Evolutionary conservation across 2,888 invertebrate genomes (phyloP).

Genomic region (Caenorhabditis macrosperma): DNA sequence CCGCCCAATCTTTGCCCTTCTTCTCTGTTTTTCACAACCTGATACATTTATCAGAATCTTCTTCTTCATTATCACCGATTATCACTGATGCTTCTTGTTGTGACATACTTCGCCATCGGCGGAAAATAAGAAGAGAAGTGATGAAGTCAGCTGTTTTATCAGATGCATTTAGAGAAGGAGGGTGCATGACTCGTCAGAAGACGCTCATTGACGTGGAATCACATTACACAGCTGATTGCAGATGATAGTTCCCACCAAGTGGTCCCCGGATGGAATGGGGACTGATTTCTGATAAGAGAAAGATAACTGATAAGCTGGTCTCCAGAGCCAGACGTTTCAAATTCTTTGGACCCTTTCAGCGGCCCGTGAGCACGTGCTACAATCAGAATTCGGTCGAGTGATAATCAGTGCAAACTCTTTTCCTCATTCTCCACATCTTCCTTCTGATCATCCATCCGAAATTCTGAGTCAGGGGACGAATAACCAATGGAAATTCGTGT

Average conservation of each 20-base stretch:
- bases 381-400: conserved; percentile 5
- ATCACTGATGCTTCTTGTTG: conserved; percentile 45
- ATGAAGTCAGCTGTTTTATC: conserved; percentile 21
- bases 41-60: conserved; percentile 33
- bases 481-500: neutral
- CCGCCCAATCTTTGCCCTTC: conserved; percentile 23
- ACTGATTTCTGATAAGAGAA: neutral
- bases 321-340: neutral
- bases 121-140: neutral
- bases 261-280: no score
- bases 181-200: conserved; percentile 27
- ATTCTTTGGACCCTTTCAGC: neutral
- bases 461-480: conserved; percentile 4
- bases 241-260: no score
- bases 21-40: conserved; percentile 12
- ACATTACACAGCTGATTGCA: no score
- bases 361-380: neutral
- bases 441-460: neutral
- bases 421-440: neutral
- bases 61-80: conserved; percentile 22
- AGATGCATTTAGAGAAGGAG: conserved; percentile 9
- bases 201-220: conserved; percentile 2
- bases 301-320: neutral
- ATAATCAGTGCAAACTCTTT: conserved; percentile 5
- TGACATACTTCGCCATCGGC: conserved; percentile 27